Evolutionary conservation across 92 coral and sea anemone species (phyloP).

Genomic region (Phymanthus crucifer): DNA sequence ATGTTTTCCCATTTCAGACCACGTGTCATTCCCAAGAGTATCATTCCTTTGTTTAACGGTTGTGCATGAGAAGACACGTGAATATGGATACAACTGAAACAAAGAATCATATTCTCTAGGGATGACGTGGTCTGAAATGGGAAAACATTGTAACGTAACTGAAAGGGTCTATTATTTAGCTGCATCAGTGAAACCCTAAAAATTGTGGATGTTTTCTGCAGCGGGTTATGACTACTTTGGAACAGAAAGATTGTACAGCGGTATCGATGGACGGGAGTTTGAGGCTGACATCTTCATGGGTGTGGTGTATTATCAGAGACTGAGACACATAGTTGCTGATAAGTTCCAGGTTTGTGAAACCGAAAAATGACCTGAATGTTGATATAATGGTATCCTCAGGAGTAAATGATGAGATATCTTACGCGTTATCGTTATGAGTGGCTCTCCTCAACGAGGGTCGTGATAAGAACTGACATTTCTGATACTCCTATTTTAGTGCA

Average conservation of each 20-base stretch:
- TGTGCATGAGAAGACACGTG: too few species aligned
- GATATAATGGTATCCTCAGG: not conserved
- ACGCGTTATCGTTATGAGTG: slow-evolving; percentile 80
- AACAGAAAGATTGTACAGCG: slow-evolving; percentile 95
- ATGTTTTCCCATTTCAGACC: too few species aligned
- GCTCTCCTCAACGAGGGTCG: slow-evolving; percentile 42
- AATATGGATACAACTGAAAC: too few species aligned
- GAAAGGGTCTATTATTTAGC: too few species aligned
- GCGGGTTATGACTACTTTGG: slow-evolving; percentile 98
- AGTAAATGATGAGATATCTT: slow-evolving; percentile 74
- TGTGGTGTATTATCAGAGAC: slow-evolving; percentile 92
- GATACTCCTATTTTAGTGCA: too few species aligned
- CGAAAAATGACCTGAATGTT: not conserved
- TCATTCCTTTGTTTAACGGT: too few species aligned
- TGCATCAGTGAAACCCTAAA: too few species aligned
- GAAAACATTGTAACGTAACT: too few species aligned
- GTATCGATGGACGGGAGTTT: slow-evolving; percentile 95
- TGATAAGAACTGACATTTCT: slow-evolving; percentile 54
- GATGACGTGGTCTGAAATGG: too few species aligned
- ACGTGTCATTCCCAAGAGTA: too few species aligned
- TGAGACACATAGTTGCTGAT: slow-evolving; percentile 98
- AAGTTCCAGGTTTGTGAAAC: slow-evolving; percentile 76
- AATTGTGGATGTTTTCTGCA: slow-evolving; percentile 13
- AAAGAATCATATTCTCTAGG: too few species aligned
- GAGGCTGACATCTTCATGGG: slow-evolving; percentile 99